Evolutionary conservation across 1,140 invertebrate genomes (phyloP), one percentile per base, ranked within the genome.

Genomic region (Oncopodura yosiiana): DNA sequence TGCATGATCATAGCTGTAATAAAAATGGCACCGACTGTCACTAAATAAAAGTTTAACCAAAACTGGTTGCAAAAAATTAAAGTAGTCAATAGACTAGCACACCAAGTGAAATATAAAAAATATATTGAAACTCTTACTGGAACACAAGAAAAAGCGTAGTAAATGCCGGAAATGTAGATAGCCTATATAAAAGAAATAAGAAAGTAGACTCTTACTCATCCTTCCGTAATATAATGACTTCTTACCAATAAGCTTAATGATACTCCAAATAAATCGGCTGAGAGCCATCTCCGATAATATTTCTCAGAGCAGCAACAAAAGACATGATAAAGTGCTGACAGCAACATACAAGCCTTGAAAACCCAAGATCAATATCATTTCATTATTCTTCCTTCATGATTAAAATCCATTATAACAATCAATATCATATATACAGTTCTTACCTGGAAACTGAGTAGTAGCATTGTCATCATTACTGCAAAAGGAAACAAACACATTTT

Each of bases 121-220:
- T 19, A 34, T 23, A 24, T 39, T 26, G 18, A 44, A 49, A 43
- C 48, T 73, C 74, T 80, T 75, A 92, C 88, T 70, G 81, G 80
- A 66, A 93, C 81, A 73, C 92, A 95, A 83, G 91, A 95, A 72
- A 95, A 97, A 2, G 90, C 92, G 69, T 94, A 95, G 72, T 96
- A 94, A 60, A 96, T 87, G 45, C 91, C 91, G 16, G 90, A 91
- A 49, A 93, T 82, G 70, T 95, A 96, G 67, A 95, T 94, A 21
- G 88, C 91, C n/a, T n/a, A n/a, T n/a, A n/a, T n/a, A n/a, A n/a
- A n/a, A n/a, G n/a, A n/a, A n/a, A n/a, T n/a, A n/a, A n/a, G n/a
- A n/a, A n/a, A n/a, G n/a, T n/a, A n/a, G n/a, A n/a, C n/a, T n/a
- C n/a, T n/a, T n/a, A n/a, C n/a, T n/a, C n/a, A n/a, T n/a, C n/a